Evolutionary conservation across 2,888 invertebrate genomes (phyloP), one percentile per base, ranked within the genome.

Genomic region (Rhingia rostrata): DNA sequence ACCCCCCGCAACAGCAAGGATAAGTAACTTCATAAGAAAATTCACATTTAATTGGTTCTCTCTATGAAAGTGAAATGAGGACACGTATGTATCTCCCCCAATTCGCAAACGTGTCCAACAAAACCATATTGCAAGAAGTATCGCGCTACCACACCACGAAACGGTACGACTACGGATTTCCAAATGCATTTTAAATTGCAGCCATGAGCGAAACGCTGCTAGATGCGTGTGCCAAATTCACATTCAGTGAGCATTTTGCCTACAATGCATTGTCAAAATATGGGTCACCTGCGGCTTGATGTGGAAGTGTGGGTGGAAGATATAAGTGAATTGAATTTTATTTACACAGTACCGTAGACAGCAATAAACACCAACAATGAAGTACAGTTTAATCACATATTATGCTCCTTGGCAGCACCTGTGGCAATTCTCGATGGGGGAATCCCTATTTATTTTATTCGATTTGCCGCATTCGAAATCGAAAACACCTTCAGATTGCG

Each of bases 121-220:
- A 82, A 64, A 66, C 64, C 70, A 72, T 77, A 72, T 82, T 77
- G 77, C 82, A 77, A 81, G 69, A 39, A 12, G 45, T 67, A 60
- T 35, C 45, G 69, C 64, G 43, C 70, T 69, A 58, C 12, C 61
- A 60, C 60, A 43, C 43, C 33, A 9, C 22, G 7, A 10, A 30
- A 22, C 32, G 47, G 22, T 37, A 43, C 47, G 54, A 66, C 70
- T 72, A 77, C 67, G 58, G 32, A 82, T 77, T 77, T 82, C 82
- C 70, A 82, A 82, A 82, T 82, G 82, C 82, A 82, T 82, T 82
- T 82, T 77, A 82, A 82, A 82, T 82, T 82, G 82, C 77, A 72
- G 72, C 77, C 82, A 82, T 77, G 64, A 82, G 82, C 82, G 77
- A 77, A 70, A 49, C 54, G 64, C 54, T 58, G 47, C 51, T 78